Evolutionary conservation across 2,113 vertebrate genomes (phyloP), one percentile per base, ranked within the genome.

Genomic region (Zosterops borbonicus): DNA sequence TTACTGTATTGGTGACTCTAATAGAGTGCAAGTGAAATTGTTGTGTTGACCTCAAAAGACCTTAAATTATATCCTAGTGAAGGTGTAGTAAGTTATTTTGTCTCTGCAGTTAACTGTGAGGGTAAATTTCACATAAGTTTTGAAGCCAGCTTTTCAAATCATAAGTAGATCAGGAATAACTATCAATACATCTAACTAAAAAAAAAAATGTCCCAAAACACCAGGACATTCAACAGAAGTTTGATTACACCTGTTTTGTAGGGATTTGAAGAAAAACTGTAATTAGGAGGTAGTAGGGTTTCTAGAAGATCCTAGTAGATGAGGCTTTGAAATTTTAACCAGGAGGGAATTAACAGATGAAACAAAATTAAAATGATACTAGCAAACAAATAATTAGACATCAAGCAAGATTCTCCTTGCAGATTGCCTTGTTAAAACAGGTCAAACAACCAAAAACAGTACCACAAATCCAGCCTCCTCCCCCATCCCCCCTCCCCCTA

Each of bases 291-390:
- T 33, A 89, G 53, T 22, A 82, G 83, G 33, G 68, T 87, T 97
- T 95, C 65, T 73, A 76, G 68, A 94, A 96, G 92, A 97, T 95
- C 82, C 33, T 89, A 62, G 78, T 35, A 74, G 87, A 86, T 78
- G 33, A 50, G 33, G 44, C 85, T 96, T 96, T 96, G 93, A 96
- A 96, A 95, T 96, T 85, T 94, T 84, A 97, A 96, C 55, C 24
- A 5, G 53, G 62, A 96, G 60, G 64, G 76, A 97, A 89, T 94
- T 96, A 90, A 81, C 52, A 88, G 89, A 95, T 77, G 78, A 96
- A 82, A 89, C 50, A 74, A 83, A 97, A 96, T 96, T 76, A 86
- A 96, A 95, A 95, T 28, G 92, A 92, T 89, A 96, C 95, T 92
- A 91, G 52, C 71, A 95, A 94, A 68, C 68, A 94, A 94, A 94